Conservation (phyloP, 2,888 invertebrate genomes). For the Idaea aversata region DNA sequence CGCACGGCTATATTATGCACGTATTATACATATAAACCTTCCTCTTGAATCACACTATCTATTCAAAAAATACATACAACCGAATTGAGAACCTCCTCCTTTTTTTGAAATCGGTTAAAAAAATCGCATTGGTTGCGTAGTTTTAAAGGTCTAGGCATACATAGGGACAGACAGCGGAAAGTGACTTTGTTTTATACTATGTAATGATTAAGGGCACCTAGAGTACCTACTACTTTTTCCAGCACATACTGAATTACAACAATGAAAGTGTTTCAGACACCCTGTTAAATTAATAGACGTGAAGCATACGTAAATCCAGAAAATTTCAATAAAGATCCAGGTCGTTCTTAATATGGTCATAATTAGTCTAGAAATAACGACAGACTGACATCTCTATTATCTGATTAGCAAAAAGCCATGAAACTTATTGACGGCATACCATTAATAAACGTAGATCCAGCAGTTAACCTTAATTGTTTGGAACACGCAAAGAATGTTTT, state of each 20-base stretch:
- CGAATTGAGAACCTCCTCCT: too few species aligned
- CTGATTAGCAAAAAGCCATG: slow-evolving; percentile 39
- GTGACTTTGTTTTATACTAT: too few species aligned
- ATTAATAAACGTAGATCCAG: slow-evolving; percentile 25
- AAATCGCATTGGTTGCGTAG: too few species aligned
- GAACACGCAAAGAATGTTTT: slow-evolving; percentile 30
- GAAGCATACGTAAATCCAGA: background rate
- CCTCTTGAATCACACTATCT: too few species aligned
- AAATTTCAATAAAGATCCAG: background rate
- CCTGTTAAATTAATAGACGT: background rate
- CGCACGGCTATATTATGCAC: too few species aligned
- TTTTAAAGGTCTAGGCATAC: too few species aligned
- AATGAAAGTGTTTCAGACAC: background rate
- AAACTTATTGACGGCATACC: slow-evolving; percentile 36
- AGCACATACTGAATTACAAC: background rate
- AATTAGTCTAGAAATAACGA: slow-evolving; percentile 36
- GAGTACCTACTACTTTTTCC: background rate
- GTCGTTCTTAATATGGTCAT: background rate
- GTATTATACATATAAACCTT: too few species aligned
- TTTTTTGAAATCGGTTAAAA: too few species aligned
- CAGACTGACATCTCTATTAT: slow-evolving; percentile 45
- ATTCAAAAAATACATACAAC: too few species aligned
- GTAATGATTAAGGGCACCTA: too few species aligned
- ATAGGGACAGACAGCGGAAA: too few species aligned
- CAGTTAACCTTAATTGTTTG: slow-evolving; percentile 32